Evolutionary conservation across 2,797 vertebrate species (phyloP).

Genomic region (Anisognathus igniventris): DNA sequence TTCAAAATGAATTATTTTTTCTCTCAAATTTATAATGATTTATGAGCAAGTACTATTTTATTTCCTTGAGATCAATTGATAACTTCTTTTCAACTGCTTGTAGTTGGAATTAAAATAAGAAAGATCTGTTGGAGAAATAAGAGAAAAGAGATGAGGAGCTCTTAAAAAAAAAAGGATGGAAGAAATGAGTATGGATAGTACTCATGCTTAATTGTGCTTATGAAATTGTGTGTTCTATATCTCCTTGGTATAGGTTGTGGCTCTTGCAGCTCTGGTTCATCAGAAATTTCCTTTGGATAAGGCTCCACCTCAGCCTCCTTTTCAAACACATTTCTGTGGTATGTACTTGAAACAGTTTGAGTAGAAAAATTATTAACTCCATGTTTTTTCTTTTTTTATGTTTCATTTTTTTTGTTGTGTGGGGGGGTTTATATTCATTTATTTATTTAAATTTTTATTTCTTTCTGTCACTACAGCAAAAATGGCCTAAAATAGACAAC

Average conservation of each 20-base stretch:
- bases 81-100: neutral
- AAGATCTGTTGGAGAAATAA: neutral
- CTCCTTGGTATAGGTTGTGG: slow-evolving; percentile 82
- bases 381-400: neutral
- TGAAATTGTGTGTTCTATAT: neutral
- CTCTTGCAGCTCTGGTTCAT: slow-evolving; percentile 87
- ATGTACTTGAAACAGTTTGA: slow-evolving; percentile 51
- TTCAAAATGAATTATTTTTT: neutral
- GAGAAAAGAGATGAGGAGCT: neutral
- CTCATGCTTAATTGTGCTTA: neutral
- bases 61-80: neutral
- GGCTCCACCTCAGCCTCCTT: slow-evolving; percentile 88
- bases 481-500: neutral
- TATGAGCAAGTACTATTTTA: neutral
- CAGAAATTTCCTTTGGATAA: slow-evolving; percentile 88
- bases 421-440: fast-evolving
- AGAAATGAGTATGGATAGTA: neutral
- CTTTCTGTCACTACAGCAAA: neutral
- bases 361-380: neutral
- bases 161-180: neutral
- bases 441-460: neutral
- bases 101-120: neutral
- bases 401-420: neutral
- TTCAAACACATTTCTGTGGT: slow-evolving; percentile 94
- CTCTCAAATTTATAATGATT: neutral